Evolutionary conservation across 2,888 invertebrate genomes (phyloP), one percentile per base, ranked within the genome.

Genomic region (Hemicrepidius hirtus): DNA sequence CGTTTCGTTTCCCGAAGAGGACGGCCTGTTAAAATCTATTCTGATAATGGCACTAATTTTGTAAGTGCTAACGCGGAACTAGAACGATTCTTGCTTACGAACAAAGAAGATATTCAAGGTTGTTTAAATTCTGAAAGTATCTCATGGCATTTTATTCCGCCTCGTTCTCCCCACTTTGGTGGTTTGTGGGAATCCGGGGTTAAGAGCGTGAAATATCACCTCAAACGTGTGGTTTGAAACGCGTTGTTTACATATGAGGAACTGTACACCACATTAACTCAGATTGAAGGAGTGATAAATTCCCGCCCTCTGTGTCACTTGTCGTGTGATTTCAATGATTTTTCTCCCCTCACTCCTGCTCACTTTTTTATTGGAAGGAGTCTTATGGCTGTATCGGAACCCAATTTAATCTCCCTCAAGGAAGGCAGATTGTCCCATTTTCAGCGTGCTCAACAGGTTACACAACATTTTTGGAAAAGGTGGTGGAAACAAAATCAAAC

Each of bases 21-120:
- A 0, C 55, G 66, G 18, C 73, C 77, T 3, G 16, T 21, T 2
- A 66, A 79, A 7, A 75, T 85, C 0, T 79, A 77, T 55, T 80
- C 80, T 7, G 83, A 85, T 62, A 82, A 82, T 59, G 82, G 80
- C 0, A 79, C 79, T 0, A 84, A 82, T 57, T 84, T 84, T 65
- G 71, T 80, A 0, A 84, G 82, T 5, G 82, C 83, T 1, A 74
- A 79, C n/a, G 76, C 76, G 10, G 71, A 80, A 46, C 59, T 82
- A 1, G 49, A 74, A 13, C 55, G 73, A 59, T 59, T 66, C 28
- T 12, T 63, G 28, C 10, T n/a, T 12, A 44, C 9, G 1, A 59
- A 69, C 16, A 37, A 53, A n/a, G 32, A 18, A 21, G 28, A 41
- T 13, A 18, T 67, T 18, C 9, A 53, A 16, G 35, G 41, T 28